Evolutionary conservation across 2,888 invertebrate genomes (phyloP), one percentile per base, ranked within the genome.

Genomic region (Oxyteleia sp.): DNA sequence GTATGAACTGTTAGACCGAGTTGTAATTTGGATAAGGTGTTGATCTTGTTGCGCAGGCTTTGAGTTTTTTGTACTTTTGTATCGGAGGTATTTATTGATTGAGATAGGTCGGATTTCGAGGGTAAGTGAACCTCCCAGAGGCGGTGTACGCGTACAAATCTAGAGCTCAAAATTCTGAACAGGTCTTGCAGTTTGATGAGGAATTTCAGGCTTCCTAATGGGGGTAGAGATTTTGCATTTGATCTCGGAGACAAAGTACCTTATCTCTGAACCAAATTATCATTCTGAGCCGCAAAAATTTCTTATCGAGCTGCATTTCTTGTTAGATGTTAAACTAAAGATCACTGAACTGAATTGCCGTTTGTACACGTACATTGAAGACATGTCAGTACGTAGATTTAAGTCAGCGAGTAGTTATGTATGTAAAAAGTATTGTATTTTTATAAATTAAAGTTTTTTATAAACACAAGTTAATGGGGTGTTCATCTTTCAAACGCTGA

Each of bases 401-500:
- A 81, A 68, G 13, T 41, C 15, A 15, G 81, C 23, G 15, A 43
- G 61, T 81, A 81, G 69, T 64, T 69, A 29, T 35, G 63, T 82
- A 64, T 82, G 68, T 75, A 75, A 81, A 76, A 78, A 82, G 72
- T 78, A 82, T 61, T 82, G 82, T 82, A 78, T 78, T 82, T 76
- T 71, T 71, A 82, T 78, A 64, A 82, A 82, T 71, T 82, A 76
- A 82, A 75, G 35, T 59, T 57, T 82, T 81, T 63, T 76, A 53
- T 71, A 76, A 74, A 80, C 20, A 69, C 10, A 68, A n/a, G 4
- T 35, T 26, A 8, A 29, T n/a, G 0, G 2, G 10, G 5, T 10
- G 49, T 51, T 47, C n/a, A 43, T 66, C 38, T 8, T 57, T 51
- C 8, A 51, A 38, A 0, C 2, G n/a, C n/a, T 38, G 38, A 8